These are phyloP conservation scores for Odontesthes bonariensis DNA, from an alignment of 2,113 vertebrate genomes.

Conservation along the genomic window DNA sequence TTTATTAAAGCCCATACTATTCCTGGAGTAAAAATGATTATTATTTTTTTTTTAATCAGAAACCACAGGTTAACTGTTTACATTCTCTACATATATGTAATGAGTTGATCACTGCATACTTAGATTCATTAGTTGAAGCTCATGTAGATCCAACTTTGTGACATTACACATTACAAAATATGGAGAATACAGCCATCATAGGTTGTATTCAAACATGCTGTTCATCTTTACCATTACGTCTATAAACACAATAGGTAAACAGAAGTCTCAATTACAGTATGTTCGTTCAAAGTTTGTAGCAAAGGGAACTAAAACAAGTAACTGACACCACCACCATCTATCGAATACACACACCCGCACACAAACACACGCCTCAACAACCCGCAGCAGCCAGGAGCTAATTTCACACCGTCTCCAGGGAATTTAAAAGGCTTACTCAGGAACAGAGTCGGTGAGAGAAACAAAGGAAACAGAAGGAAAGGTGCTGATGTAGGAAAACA, in stretches of 20 bases:
- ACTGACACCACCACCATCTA: constrained; percentile 20
- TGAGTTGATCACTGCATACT: too few relatives aligned
- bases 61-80: too few relatives aligned
- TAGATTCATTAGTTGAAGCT: too few relatives aligned
- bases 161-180: not conserved
- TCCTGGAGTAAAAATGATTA: too few relatives aligned
- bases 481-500: constrained; percentile 68
- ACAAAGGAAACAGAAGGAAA: constrained; percentile 60
- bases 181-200: not conserved
- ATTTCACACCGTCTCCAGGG: constrained; percentile 69
- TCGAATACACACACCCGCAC: constrained; percentile 15
- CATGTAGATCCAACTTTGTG: too few relatives aligned
- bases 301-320: constrained; percentile 11
- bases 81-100: too few relatives aligned
- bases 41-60: too few relatives aligned
- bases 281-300: constrained; percentile 41
- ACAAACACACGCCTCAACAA: constrained; percentile 31
- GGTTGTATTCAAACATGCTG: not conserved
- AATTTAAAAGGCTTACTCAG: constrained; percentile 78
- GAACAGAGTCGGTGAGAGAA: constrained; percentile 60
- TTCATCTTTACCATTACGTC: constrained; percentile 4
- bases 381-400: constrained; percentile 68
- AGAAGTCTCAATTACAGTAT: constrained; percentile 10
- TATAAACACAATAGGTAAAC: constrained; percentile 21
- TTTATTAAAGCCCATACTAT: too few relatives aligned